Percentiles rank a stretch among this genome's conserved stretches.
Conservation (phyloP, 2,113 vertebrate species). For the Calyptomena viridis region DNA sequence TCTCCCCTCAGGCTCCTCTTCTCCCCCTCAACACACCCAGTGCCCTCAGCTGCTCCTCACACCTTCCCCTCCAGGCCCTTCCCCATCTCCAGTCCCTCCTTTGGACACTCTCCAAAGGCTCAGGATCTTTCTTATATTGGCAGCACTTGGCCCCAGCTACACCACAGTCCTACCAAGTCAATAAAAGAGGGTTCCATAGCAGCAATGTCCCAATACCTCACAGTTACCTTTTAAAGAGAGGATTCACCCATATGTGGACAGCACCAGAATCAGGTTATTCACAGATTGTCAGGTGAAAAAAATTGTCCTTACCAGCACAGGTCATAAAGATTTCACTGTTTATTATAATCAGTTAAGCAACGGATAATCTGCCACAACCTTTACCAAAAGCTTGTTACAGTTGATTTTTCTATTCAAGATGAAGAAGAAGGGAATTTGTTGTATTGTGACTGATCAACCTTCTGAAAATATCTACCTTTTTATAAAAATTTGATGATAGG, state of each 20-base stretch:
- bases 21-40: neutral
- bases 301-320: neutral
- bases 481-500: neutral
- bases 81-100: neutral
- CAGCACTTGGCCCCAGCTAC: neutral
- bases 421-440: neutral
- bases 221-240: neutral
- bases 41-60: neutral
- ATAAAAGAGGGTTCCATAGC: neutral
- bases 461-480: neutral
- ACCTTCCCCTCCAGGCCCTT: neutral
- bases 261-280: neutral
- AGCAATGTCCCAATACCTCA: neutral
- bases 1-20: neutral
- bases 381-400: neutral
- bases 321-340: neutral
- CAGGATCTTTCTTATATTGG: neutral
- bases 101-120: neutral
- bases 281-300: neutral
- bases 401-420: neutral
- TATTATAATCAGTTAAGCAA: neutral
- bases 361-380: neutral
- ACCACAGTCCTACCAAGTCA: neutral
- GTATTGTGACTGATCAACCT: neutral
- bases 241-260: neutral